Conservation (phyloP, 2,113 vertebrate genomes). For the Monopterus albus region DNA sequence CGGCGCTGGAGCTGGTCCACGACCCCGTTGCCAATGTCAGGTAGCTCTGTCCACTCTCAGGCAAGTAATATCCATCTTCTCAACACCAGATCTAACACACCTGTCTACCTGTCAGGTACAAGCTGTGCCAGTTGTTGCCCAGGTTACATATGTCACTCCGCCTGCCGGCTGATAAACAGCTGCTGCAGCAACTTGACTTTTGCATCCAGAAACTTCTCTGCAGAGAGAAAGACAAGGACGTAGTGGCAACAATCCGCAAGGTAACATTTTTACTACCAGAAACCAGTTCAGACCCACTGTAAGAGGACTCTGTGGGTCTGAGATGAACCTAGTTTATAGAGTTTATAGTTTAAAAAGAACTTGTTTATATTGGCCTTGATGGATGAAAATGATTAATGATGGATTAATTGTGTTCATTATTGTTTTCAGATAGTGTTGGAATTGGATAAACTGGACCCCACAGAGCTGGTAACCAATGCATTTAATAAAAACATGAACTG, state of each 20-base stretch:
- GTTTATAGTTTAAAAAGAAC: too few relatives aligned
- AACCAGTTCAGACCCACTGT: not conserved
- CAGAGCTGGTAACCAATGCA: conserved; percentile 72
- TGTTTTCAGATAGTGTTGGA: conserved; percentile 89
- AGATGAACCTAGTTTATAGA: not conserved
- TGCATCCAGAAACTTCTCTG: conserved; percentile 92
- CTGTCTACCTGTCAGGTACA: conserved; percentile 71
- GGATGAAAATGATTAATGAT: not conserved
- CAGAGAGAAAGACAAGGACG: conserved; percentile 95
- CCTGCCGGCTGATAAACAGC: conserved; percentile 90
- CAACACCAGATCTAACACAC: not conserved
- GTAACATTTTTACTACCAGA: conserved; percentile 69
- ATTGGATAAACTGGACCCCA: conserved; percentile 94
- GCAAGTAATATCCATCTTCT: not conserved
- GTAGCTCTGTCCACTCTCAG: conserved; percentile 68
- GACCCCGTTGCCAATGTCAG: conserved; percentile 97
- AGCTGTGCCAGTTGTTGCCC: conserved; percentile 91
- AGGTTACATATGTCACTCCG: conserved; percentile 90
- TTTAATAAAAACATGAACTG: not conserved
- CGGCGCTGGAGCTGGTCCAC: conserved; percentile 90
- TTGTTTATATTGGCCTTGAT: not conserved
- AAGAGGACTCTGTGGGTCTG: not conserved
- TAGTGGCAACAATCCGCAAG: conserved; percentile 89
- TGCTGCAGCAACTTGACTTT: conserved; percentile 92
- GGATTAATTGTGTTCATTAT: conserved; percentile 3